A percentile compares a stretch with the other conserved stretches of the same genome.
Evolutionary conservation across 2,888 invertebrate species (phyloP).

Genomic region (Heliconius erato): DNA sequence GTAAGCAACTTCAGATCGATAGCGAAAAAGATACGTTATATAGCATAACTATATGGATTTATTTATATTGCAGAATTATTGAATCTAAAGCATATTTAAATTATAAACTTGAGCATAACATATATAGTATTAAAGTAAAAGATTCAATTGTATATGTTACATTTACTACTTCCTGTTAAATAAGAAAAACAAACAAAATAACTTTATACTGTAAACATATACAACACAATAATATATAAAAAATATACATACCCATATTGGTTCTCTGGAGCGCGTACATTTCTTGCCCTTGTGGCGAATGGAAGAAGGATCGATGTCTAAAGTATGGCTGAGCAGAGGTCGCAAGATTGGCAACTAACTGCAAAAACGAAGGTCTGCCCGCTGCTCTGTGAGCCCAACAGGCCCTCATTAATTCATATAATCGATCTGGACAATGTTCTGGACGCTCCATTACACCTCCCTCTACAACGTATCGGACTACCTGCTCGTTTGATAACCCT

Average conservation of each 20-base stretch:
- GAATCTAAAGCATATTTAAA: background rate
- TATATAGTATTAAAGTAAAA: background rate
- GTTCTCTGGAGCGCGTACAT: constrained; percentile 77
- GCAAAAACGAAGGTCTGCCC: constrained; percentile 93
- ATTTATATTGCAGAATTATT: too few relatives aligned
- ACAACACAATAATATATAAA: background rate
- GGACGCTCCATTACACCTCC: constrained; percentile 98
- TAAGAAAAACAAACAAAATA: background rate
- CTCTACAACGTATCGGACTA: constrained; percentile 94
- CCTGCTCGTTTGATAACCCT: constrained; percentile 97
- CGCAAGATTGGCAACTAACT: constrained; percentile 90
- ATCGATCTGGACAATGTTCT: constrained; percentile 96
- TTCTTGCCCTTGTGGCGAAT: constrained; percentile 87
- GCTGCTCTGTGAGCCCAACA: constrained; percentile 96
- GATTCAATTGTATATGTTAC: background rate
- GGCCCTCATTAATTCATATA: constrained; percentile 95
- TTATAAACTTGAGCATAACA: background rate
- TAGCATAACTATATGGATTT: background rate
- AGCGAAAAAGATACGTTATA: background rate
- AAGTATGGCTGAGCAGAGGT: constrained; percentile 88
- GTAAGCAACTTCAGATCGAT: background rate
- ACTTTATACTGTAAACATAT: background rate
- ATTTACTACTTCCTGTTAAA: background rate
- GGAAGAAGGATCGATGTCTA: constrained; percentile 87
- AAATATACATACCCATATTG: constrained; percentile 59